phyloP scores from a whole-genome alignment of 2,113 vertebrate species.

The Dryoscopus gambensis region DNA sequence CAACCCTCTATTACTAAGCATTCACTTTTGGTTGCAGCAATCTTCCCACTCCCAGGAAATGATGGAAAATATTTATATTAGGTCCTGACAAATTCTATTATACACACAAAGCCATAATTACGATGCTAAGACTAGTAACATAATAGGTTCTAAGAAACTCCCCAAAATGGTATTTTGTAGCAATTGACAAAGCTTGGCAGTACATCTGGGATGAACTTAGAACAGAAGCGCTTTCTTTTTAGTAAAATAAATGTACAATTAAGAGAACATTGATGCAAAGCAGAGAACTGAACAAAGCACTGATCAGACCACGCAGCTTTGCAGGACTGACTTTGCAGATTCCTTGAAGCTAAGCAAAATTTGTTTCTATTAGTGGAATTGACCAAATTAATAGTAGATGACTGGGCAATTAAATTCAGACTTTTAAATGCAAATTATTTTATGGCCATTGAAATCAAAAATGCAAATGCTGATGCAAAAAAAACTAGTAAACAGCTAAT shows the following conservation, averaged over 20 bases:
- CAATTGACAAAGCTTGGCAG: background rate
- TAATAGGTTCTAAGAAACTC: background rate
- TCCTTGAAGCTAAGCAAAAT: background rate
- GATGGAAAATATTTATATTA: background rate
- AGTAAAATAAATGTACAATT: background rate
- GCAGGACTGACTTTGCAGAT: background rate
- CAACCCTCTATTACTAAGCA: background rate
- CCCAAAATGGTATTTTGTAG: background rate
- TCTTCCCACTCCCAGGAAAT: background rate
- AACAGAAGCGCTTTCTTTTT: background rate
- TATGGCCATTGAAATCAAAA: background rate
- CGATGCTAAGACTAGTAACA: background rate
- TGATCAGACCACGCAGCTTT: background rate
- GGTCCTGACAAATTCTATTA: background rate
- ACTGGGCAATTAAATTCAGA: background rate
- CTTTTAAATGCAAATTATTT: background rate
- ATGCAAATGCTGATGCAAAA: background rate
- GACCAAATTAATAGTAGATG: background rate
- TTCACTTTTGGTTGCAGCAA: background rate
- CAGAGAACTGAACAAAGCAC: background rate
- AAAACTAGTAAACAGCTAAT: background rate
- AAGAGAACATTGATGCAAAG: background rate
- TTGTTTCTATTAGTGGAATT: background rate
- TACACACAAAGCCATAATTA: background rate
- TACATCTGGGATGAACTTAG: background rate